A percentile compares a stretch with the other conserved stretches of the same genome.
Conservation (phyloP, 2,888 invertebrate genomes). For the Dicycla oo region DNA sequence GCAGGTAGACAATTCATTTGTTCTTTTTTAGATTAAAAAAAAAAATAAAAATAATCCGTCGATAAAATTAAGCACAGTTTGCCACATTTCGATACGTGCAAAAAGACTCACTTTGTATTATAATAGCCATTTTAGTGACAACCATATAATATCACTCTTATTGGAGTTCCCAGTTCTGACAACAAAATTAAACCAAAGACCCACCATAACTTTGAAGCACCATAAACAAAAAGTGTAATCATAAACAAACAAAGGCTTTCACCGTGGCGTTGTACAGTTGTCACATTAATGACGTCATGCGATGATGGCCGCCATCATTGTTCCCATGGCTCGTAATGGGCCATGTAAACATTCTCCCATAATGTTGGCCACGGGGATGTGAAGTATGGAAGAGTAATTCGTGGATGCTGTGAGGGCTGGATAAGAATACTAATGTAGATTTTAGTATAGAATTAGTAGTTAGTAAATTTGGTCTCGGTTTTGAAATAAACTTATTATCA, state of each 20-base stretch:
- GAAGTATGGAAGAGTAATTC: conserved; percentile 55
- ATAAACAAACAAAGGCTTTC: conserved; percentile 59
- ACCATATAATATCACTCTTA: background rate
- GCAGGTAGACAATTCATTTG: no score
- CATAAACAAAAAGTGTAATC: conserved; percentile 55
- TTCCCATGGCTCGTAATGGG: conserved; percentile 67
- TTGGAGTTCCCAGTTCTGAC: conserved; percentile 24
- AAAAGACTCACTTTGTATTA: no score
- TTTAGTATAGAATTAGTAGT: background rate
- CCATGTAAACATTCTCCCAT: conserved; percentile 66
- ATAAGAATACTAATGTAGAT: conserved; percentile 26
- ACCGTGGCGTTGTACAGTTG: conserved; percentile 54
- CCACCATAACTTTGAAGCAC: conserved; percentile 31
- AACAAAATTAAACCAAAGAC: conserved; percentile 36
- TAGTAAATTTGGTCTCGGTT: background rate
- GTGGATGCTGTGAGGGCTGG: conserved; percentile 28
- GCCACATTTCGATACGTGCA: no score
- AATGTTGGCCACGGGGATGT: conserved; percentile 62
- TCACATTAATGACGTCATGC: conserved; percentile 63
- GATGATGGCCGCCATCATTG: conserved; percentile 62
- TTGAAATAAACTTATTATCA: background rate
- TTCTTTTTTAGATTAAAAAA: no score
- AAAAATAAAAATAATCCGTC: no score
- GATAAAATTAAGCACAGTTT: no score
- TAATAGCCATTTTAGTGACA: no score